These are phyloP conservation scores for Cephus cinctus DNA, from an alignment of 1,140 invertebrate species.

Conservation along the genomic window DNA sequence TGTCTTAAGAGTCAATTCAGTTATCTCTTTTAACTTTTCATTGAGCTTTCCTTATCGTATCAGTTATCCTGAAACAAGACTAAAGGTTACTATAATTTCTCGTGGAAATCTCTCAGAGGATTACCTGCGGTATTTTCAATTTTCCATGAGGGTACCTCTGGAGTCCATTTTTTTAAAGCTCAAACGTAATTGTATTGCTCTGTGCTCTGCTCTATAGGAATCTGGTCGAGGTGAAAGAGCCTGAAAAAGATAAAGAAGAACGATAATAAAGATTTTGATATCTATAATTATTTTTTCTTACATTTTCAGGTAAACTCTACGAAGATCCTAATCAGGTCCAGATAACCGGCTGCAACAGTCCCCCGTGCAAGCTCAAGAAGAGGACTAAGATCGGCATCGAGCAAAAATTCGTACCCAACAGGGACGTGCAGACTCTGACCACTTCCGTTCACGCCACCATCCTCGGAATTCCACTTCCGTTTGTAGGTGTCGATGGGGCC, in stretches of 20 bases:
- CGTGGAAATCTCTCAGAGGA: no score
- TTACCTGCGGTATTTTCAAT: no score
- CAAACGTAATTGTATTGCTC: neutral
- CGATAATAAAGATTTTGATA: neutral
- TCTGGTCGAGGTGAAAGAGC: neutral
- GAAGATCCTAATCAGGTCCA: constrained; percentile 45
- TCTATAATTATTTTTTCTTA: constrained; percentile 7
- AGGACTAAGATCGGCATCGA: constrained; percentile 57
- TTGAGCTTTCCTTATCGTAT: no score
- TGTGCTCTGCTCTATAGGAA: neutral
- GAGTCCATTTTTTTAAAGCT: no score
- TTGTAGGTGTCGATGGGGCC: constrained; percentile 72
- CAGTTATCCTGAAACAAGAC: no score
- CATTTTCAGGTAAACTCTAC: constrained; percentile 11
- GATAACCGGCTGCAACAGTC: constrained; percentile 61
- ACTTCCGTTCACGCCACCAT: constrained; percentile 64
- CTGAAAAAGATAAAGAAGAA: neutral
- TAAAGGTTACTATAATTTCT: no score
- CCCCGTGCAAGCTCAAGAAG: constrained; percentile 65
- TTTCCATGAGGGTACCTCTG: no score
- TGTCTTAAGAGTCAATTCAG: no score
- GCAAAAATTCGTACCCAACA: constrained; percentile 60
- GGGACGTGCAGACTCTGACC: constrained; percentile 50
- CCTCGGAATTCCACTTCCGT: constrained; percentile 64
- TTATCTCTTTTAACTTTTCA: no score